A percentile compares a stretch with the other conserved stretches of the same genome.
Evolutionary conservation across 1,140 invertebrate genomes (phyloP).

Genomic region (Heliothis subflexa): DNA sequence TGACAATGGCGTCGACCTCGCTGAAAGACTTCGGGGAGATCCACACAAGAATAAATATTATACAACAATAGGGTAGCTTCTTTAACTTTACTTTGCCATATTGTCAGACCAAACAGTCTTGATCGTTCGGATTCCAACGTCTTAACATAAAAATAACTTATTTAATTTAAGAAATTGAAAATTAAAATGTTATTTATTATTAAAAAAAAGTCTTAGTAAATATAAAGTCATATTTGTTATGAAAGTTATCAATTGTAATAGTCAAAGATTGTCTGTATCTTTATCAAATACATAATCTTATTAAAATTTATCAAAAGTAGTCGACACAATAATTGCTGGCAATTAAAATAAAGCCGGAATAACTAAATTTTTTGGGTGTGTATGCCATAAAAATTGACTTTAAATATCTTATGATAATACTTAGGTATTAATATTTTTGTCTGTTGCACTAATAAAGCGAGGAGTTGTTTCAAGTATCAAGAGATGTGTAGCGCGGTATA

Average conservation of each 20-base stretch:
- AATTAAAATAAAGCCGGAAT: not conserved
- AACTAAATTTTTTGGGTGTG: not conserved
- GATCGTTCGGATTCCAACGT: conserved; percentile 58
- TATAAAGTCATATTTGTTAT: not conserved
- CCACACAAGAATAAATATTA: conserved; percentile 85
- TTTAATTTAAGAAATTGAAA: not conserved
- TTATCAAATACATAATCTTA: not conserved
- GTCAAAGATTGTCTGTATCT: not conserved
- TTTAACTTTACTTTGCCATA: conserved; percentile 77
- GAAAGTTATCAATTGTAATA: not conserved
- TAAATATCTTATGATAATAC: not conserved
- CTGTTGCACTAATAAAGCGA: not conserved
- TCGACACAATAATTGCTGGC: not conserved
- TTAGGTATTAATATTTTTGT: not conserved
- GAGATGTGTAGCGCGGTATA: conserved; percentile 32
- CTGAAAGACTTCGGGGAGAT: conserved; percentile 80
- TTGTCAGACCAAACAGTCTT: conserved; percentile 52
- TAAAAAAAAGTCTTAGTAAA: not conserved
- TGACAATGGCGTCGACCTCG: conserved; percentile 81
- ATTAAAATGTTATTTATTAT: not conserved
- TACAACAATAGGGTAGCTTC: conserved; percentile 83
- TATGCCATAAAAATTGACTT: not conserved
- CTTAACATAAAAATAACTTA: not conserved
- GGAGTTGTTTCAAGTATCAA: conserved; percentile 63
- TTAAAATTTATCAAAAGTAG: not conserved